A percentile compares a stretch with the other conserved stretches of the same genome.
Conservation (phyloP, 2,797 vertebrate genomes). For the Allobates femoralis region DNA sequence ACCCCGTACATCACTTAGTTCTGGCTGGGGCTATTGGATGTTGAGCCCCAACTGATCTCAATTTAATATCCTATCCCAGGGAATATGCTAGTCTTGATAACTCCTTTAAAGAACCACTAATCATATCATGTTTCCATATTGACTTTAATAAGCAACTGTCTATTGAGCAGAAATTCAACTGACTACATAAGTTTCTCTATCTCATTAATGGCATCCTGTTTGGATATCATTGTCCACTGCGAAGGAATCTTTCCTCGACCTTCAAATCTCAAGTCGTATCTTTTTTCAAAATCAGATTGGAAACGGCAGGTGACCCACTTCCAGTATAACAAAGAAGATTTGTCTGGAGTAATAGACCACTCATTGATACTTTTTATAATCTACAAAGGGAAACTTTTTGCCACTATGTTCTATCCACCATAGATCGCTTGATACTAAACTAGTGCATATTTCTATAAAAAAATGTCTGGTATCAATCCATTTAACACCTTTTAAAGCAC, state of each 20-base stretch:
- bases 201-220: not conserved
- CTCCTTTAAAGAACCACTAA: too few species aligned
- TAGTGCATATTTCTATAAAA: not conserved
- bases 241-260: not conserved
- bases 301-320: slow-evolving; percentile 10
- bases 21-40: too few species aligned
- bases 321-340: slow-evolving; percentile 10
- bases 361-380: not conserved
- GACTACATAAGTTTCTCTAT: not conserved
- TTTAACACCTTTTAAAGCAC: accelerated
- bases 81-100: too few species aligned
- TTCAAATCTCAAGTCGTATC: not conserved
- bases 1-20: too few species aligned
- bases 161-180: too few species aligned
- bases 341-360: slow-evolving; percentile 22
- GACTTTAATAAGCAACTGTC: too few species aligned
- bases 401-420: too few species aligned
- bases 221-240: not conserved
- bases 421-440: not conserved
- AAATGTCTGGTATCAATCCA: not conserved
- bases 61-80: too few species aligned
- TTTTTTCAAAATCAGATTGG: not conserved
- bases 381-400: too few species aligned
- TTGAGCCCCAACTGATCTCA: too few species aligned
- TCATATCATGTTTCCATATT: too few species aligned